Percentiles rank a stretch among this genome's conserved stretches.
phyloP scores from a whole-genome alignment of 2,113 vertebrate species.

The Lepus timidus region DNA sequence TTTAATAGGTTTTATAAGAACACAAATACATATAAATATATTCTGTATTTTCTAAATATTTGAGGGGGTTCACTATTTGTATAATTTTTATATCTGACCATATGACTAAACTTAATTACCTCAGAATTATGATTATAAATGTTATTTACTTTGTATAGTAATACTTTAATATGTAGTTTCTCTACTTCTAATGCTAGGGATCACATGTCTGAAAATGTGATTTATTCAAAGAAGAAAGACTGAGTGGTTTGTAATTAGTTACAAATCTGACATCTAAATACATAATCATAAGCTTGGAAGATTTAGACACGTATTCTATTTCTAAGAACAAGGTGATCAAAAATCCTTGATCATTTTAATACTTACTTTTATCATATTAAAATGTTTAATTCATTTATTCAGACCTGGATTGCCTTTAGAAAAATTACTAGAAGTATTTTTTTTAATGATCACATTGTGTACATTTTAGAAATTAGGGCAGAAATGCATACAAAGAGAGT shows the following conservation, averaged over 20 bases:
- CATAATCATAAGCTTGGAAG: constrained; percentile 15
- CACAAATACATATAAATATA: background rate
- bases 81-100: background rate
- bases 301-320: constrained; percentile 37
- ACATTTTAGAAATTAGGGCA: constrained; percentile 39
- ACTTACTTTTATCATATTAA: constrained; percentile 71
- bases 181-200: background rate
- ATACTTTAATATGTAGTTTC: background rate
- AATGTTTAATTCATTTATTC: constrained; percentile 68
- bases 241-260: constrained; percentile 62
- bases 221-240: constrained; percentile 57
- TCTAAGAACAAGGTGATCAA: constrained; percentile 61
- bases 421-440: constrained; percentile 61
- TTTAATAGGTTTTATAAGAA: background rate
- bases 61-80: background rate
- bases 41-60: background rate
- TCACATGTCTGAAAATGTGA: background rate
- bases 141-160: constrained; percentile 54
- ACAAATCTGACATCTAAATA: constrained; percentile 53
- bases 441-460: constrained; percentile 57
- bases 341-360: constrained; percentile 66
- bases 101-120: background rate
- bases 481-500: background rate
- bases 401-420: constrained; percentile 54
- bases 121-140: constrained; percentile 21